Evolutionary conservation across 2,797 vertebrate species (phyloP).

Genomic region (Synanceia verrucosa): DNA sequence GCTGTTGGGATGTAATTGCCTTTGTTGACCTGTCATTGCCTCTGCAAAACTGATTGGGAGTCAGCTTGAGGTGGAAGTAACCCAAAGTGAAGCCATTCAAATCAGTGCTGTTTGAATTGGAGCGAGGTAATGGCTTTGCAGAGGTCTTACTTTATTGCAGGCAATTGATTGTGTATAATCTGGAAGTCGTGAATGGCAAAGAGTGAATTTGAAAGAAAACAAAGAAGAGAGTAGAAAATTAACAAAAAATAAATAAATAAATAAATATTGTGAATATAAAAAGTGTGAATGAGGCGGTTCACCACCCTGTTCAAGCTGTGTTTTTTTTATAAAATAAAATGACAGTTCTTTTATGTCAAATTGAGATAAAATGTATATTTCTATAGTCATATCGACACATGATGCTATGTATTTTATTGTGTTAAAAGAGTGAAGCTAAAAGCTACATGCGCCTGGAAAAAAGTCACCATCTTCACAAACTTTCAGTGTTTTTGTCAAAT

Average conservation of each 20-base stretch:
- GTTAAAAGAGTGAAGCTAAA: too few relatives aligned
- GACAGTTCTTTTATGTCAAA: neutral
- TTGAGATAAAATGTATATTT: too few relatives aligned
- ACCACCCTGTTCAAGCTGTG: too few relatives aligned
- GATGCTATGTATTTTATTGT: too few relatives aligned
- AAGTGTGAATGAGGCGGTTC: neutral
- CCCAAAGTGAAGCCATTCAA: slow-evolving; percentile 38
- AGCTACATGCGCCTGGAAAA: too few relatives aligned
- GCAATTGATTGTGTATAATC: slow-evolving; percentile 18
- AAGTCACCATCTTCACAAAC: too few relatives aligned
- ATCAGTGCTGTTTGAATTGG: slow-evolving; percentile 11
- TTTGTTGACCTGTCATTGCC: slow-evolving; percentile 63
- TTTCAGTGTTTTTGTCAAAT: neutral
- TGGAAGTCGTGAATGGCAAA: neutral
- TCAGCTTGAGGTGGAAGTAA: slow-evolving; percentile 38
- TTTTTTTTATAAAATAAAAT: too few relatives aligned
- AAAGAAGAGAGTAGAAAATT: neutral
- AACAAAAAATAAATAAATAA: neutral
- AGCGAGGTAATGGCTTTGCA: slow-evolving; percentile 11
- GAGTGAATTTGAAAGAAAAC: slow-evolving; percentile 8
- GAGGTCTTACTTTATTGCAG: neutral
- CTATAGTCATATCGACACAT: too few relatives aligned
- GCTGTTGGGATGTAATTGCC: slow-evolving; percentile 42
- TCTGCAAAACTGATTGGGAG: slow-evolving; percentile 50
- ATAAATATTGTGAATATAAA: too few relatives aligned